Conservation (phyloP, 2,888 invertebrate genomes). For the Rhabditoides inermis region DNA sequence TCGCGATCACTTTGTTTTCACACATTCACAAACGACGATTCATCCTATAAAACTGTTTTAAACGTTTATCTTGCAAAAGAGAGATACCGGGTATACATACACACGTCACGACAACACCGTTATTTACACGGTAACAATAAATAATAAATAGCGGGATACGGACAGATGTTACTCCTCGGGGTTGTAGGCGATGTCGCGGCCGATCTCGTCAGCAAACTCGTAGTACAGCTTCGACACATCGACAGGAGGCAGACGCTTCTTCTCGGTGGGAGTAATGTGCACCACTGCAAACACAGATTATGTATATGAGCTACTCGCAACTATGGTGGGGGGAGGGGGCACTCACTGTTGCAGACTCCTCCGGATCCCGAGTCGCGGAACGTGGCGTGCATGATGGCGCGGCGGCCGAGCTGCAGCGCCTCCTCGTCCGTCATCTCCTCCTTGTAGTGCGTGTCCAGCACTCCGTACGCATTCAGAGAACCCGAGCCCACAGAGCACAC, state of each 20-base stretch:
- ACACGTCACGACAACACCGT: too few species aligned
- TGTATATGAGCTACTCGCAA: too few species aligned
- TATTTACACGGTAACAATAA: too few species aligned
- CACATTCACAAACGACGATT: too few species aligned
- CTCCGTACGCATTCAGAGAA: slow-evolving; percentile 90
- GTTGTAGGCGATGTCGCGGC: slow-evolving; percentile 41
- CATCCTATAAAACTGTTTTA: too few species aligned
- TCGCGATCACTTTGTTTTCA: too few species aligned
- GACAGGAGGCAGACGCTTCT: slow-evolving; percentile 36
- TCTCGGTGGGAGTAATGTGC: slow-evolving; percentile 45
- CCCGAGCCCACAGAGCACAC: slow-evolving; percentile 96
- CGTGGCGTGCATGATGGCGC: slow-evolving; percentile 95
- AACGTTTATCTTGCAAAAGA: too few species aligned
- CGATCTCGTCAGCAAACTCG: slow-evolving; percentile 43
- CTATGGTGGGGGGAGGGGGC: too few species aligned
- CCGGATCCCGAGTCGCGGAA: slow-evolving; percentile 93
- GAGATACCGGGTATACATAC: too few species aligned
- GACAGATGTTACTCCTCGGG: slow-evolving; percentile 24
- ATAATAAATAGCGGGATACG: too few species aligned
- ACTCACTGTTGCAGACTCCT: slow-evolving; percentile 72
- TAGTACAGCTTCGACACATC: slow-evolving; percentile 49
- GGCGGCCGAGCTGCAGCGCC: slow-evolving; percentile 83
- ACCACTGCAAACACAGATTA: slow-evolving; percentile 31
- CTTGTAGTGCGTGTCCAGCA: slow-evolving; percentile 73
- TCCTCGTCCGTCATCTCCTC: slow-evolving; percentile 75